Percentiles rank a stretch among this genome's conserved stretches.
These are phyloP conservation scores for Deilephila elpenor DNA, from an alignment of 2,888 invertebrate genomes.

Conservation along the genomic window DNA sequence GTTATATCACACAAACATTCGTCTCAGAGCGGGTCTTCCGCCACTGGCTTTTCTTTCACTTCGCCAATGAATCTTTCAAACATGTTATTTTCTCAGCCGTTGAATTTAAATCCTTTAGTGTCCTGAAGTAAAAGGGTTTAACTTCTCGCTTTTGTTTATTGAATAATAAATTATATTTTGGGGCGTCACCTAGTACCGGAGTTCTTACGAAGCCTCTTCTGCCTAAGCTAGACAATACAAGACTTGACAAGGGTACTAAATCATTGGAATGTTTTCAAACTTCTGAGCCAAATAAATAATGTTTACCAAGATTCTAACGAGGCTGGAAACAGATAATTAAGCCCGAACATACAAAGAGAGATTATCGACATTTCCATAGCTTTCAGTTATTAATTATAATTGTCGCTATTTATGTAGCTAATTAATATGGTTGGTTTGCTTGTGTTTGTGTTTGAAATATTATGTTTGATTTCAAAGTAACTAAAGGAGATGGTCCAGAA, in stretches of 20 bases:
- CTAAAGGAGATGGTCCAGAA: no score
- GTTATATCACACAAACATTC: no score
- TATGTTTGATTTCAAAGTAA: no score
- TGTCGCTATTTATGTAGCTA: not conserved
- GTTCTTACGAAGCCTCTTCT: not conserved
- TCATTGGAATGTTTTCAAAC: not conserved
- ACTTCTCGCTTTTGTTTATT: slow-evolving; percentile 10
- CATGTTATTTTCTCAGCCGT: not conserved
- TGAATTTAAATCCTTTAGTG: not conserved
- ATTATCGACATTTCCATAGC: slow-evolving; percentile 12
- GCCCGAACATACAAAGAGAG: not conserved
- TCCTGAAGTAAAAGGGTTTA: not conserved
- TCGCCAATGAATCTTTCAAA: no score
- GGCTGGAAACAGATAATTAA: slow-evolving; percentile 4
- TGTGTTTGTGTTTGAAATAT: not conserved
- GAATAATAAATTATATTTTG: slow-evolving; percentile 1
- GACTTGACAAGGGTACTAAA: not conserved
- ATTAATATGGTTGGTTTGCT: not conserved
- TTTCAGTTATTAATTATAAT: not conserved
- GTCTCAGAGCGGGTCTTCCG: no score
- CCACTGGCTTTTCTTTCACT: no score
- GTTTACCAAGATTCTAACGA: not conserved
- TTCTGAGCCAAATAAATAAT: slow-evolving; percentile 2
- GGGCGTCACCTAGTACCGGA: not conserved
- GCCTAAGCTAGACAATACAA: slow-evolving; percentile 4